Evolutionary conservation across 2,888 invertebrate genomes (phyloP).

Genomic region (Lamellibrachia columna): DNA sequence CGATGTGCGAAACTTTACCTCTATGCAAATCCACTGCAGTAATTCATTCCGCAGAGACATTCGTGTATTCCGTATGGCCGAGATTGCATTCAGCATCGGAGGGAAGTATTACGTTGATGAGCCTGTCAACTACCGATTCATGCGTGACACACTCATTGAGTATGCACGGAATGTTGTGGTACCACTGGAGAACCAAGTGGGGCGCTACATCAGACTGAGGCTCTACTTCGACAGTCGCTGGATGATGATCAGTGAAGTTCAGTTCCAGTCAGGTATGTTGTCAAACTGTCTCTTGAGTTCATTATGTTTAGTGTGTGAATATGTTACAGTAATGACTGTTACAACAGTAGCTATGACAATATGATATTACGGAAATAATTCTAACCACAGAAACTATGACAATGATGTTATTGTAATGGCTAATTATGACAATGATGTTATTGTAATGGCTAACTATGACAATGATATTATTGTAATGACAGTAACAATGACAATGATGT

Average conservation of each 20-base stretch:
- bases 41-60: constrained; percentile 87
- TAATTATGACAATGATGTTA: background rate
- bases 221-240: constrained; percentile 83
- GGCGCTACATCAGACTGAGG: constrained; percentile 79
- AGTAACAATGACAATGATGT: background rate
- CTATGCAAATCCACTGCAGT: constrained; percentile 83
- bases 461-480: background rate
- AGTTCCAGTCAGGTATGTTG: constrained; percentile 80
- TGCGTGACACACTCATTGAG: constrained; percentile 83
- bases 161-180: constrained; percentile 83
- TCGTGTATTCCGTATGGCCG: constrained; percentile 83
- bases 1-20: constrained; percentile 84
- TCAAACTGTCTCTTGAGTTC: background rate
- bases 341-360: background rate
- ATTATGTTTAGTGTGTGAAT: background rate
- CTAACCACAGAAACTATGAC: background rate
- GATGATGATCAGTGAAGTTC: constrained; percentile 90
- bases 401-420: background rate
- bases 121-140: constrained; percentile 74
- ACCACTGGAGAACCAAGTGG: constrained; percentile 82
- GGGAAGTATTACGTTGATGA: constrained; percentile 78
- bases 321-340: background rate
- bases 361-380: background rate
- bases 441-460: background rate
- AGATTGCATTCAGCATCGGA: constrained; percentile 79